Conservation (phyloP, 2,113 vertebrate genomes). For the Hippocampus mohnikei region DNA sequence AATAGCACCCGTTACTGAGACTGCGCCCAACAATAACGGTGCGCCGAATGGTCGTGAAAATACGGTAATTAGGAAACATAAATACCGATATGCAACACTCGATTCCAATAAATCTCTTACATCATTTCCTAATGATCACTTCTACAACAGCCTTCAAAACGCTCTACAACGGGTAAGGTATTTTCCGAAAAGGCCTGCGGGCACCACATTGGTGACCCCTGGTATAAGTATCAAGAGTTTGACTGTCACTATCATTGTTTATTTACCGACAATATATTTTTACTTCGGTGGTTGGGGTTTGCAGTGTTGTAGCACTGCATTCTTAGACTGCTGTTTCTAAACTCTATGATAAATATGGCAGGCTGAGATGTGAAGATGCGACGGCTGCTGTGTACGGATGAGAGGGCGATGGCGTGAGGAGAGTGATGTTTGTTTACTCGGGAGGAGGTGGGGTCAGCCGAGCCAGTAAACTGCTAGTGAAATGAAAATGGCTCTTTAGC, state of each 20-base stretch:
- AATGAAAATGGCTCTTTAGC: slow-evolving; percentile 83
- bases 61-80: too few relatives aligned
- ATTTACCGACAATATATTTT: background rate
- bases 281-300: background rate
- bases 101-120: too few relatives aligned
- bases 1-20: too few relatives aligned
- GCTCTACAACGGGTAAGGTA: too few relatives aligned
- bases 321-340: background rate
- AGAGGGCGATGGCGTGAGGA: slow-evolving; percentile 51
- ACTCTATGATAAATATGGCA: slow-evolving; percentile 15
- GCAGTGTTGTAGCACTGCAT: background rate
- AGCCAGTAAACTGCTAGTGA: slow-evolving; percentile 75
- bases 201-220: too few relatives aligned
- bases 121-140: too few relatives aligned
- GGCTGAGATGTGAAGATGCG: slow-evolving; percentile 35
- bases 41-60: too few relatives aligned
- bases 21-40: too few relatives aligned
- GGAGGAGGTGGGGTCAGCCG: slow-evolving; percentile 50
- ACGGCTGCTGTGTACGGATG: slow-evolving; percentile 58
- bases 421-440: slow-evolving; percentile 65
- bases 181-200: too few relatives aligned
- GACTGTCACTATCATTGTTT: background rate
- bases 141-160: too few relatives aligned
- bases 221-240: background rate
- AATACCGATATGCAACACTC: too few relatives aligned